Conservation (phyloP, 2,113 vertebrate species). For the Pionites leucogaster region DNA sequence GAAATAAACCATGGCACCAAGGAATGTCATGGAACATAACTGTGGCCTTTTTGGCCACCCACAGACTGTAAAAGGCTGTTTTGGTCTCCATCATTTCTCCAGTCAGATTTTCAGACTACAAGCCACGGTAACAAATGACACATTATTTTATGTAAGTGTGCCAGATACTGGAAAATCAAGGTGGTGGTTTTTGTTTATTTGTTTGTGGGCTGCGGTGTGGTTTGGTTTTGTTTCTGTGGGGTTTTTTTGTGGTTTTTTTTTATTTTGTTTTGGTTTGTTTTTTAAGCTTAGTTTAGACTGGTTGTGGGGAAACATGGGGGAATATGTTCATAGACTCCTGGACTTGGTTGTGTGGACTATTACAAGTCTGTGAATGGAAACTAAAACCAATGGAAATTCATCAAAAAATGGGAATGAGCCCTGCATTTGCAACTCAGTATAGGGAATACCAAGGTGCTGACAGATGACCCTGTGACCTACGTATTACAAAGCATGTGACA, state of each 20-base stretch:
- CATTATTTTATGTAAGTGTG: conserved; percentile 14
- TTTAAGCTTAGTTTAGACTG: not conserved
- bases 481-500: not conserved
- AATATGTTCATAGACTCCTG: not conserved
- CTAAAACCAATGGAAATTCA: not conserved
- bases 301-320: not conserved
- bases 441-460: not conserved
- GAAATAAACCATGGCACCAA: not conserved
- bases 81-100: conserved; percentile 3
- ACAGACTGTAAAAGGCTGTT: conserved; percentile 37
- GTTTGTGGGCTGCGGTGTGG: not conserved
- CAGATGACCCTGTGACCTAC: not conserved
- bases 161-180: not conserved
- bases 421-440: not conserved
- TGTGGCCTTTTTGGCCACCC: conserved; percentile 13
- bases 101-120: conserved; percentile 38
- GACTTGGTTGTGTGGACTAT: not conserved
- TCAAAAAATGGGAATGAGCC: not conserved
- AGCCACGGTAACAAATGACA: conserved; percentile 26
- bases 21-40: not conserved
- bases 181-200: not conserved
- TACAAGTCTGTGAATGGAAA: not conserved
- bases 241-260: not conserved
- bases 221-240: not conserved
- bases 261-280: not conserved